Evolutionary conservation across 2,888 invertebrate species (phyloP).

Genomic region (Aleiodes leptofemur): DNA sequence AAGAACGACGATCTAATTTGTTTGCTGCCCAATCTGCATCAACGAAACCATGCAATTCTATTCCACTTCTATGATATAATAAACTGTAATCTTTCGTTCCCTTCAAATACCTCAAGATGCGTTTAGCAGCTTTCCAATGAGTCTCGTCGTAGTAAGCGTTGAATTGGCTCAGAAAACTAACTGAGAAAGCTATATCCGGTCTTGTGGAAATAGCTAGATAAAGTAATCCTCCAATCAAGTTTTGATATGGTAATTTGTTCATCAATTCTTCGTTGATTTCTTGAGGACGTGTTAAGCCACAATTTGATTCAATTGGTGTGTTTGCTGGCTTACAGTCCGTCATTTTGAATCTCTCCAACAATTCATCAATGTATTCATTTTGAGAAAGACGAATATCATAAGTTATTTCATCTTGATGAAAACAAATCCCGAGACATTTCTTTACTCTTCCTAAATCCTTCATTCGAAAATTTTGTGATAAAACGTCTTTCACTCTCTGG

Average conservation of each 20-base stretch:
- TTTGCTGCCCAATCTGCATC: no score
- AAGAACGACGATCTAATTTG: no score
- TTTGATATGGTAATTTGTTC: background rate
- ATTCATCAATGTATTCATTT: constrained; percentile 39
- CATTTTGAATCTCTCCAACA: constrained; percentile 47
- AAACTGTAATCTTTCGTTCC: no score
- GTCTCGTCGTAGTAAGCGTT: constrained; percentile 43
- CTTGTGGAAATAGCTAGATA: constrained; percentile 12
- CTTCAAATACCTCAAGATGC: constrained; percentile 52
- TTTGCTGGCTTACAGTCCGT: constrained; percentile 43
- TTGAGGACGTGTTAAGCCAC: no score
- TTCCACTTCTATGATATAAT: no score
- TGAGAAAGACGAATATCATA: constrained; percentile 36
- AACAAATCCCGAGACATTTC: constrained; percentile 48
- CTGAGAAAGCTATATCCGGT: constrained; percentile 48
- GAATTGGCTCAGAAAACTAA: constrained; percentile 49
- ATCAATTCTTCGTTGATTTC: background rate
- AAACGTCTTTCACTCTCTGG: constrained; percentile 12
- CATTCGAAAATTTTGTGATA: constrained; percentile 44
- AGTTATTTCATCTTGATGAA: constrained; percentile 29
- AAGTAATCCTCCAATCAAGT: constrained; percentile 13
- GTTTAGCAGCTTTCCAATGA: constrained; percentile 59
- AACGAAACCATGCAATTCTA: no score
- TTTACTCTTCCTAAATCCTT: constrained; percentile 46
- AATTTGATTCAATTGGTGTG: constrained; percentile 45